A percentile compares a stretch with the other conserved stretches of the same genome.
Conservation (phyloP, 1,140 invertebrate genomes). For the Ooceraea biroi region DNA sequence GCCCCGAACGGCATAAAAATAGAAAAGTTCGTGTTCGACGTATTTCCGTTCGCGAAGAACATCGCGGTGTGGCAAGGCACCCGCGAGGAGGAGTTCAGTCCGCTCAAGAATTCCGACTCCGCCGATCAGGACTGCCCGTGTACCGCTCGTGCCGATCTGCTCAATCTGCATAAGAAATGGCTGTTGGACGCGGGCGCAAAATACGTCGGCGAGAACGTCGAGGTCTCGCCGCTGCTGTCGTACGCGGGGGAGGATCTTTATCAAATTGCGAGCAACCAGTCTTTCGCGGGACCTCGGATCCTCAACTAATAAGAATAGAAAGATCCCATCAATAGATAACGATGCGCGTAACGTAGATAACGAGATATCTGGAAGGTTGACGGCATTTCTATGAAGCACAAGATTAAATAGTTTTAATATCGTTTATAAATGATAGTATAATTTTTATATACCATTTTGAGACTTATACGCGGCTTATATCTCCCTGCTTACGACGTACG, state of each 20-base stretch:
- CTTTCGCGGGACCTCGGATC: slow-evolving; percentile 88
- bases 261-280: slow-evolving; percentile 89
- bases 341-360: not conserved
- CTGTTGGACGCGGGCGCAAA: slow-evolving; percentile 93
- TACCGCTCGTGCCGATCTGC: slow-evolving; percentile 93
- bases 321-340: not conserved
- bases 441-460: slow-evolving; percentile 14
- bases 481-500: not conserved
- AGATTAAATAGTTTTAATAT: slow-evolving; percentile 11
- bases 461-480: not conserved
- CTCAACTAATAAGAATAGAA: slow-evolving; percentile 65
- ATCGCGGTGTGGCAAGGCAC: slow-evolving; percentile 98
- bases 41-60: slow-evolving; percentile 96
- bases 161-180: slow-evolving; percentile 93
- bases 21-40: slow-evolving; percentile 99
- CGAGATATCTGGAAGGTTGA: not conserved
- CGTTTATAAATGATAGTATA: not conserved
- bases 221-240: slow-evolving; percentile 96
- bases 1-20: slow-evolving; percentile 98
- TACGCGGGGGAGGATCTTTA: slow-evolving; percentile 95
- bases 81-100: slow-evolving; percentile 97
- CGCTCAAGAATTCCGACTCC: slow-evolving; percentile 97
- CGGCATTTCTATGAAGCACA: slow-evolving; percentile 12
- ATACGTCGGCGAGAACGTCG: slow-evolving; percentile 90
- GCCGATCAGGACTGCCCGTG: slow-evolving; percentile 96